Conservation (phyloP, 2,113 vertebrate species). For the Onychostoma macrolepis region DNA sequence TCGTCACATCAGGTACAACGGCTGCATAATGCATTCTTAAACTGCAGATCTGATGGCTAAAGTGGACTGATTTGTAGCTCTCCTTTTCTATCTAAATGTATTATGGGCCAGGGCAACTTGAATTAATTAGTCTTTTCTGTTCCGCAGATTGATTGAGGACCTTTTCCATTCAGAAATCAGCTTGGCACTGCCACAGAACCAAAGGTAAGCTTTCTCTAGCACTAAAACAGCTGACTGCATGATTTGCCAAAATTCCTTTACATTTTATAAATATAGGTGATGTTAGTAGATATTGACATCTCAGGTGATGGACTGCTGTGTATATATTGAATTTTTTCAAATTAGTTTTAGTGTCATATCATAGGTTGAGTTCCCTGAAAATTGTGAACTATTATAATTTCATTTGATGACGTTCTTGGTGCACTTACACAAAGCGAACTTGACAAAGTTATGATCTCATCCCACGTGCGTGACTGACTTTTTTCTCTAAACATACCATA, state of each 20-base stretch:
- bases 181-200: slow-evolving; percentile 54
- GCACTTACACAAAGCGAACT: too few relatives aligned
- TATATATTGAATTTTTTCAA: too few relatives aligned
- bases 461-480: background rate
- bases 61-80: slow-evolving; percentile 9
- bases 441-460: background rate
- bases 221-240: background rate
- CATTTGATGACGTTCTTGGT: background rate
- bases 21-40: slow-evolving; percentile 24
- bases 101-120: slow-evolving; percentile 6
- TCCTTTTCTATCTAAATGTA: background rate
- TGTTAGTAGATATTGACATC: background rate
- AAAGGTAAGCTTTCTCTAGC: slow-evolving; percentile 51
- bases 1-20: background rate
- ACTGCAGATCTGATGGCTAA: background rate
- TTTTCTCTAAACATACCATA: slow-evolving; percentile 3
- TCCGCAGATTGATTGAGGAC: slow-evolving; percentile 52
- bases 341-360: background rate
- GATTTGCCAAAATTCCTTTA: background rate
- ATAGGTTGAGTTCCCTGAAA: background rate
- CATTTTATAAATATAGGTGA: background rate
- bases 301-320: background rate
- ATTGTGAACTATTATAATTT: background rate
- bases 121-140: slow-evolving; percentile 49
- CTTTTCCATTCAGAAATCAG: slow-evolving; percentile 48